A percentile compares a stretch with the other conserved stretches of the same genome.
These are phyloP conservation scores for Mylabris phalerata DNA, from an alignment of 1,140 invertebrate species.

Conservation along the genomic window DNA sequence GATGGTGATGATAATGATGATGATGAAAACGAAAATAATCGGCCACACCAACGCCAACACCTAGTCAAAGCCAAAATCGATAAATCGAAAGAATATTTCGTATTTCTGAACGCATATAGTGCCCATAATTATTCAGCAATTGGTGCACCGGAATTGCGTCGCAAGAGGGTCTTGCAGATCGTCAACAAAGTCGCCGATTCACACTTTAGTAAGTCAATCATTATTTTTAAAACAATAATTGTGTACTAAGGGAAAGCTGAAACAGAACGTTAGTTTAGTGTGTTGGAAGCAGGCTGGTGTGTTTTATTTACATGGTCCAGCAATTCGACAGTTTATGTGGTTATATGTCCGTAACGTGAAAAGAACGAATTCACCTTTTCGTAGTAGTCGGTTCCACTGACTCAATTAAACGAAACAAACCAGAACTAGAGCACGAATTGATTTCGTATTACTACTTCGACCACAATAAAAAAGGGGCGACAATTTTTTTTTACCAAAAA, in stretches of 20 bases:
- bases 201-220: slow-evolving; percentile 19
- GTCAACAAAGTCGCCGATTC: slow-evolving; percentile 15
- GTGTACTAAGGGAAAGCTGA: no score
- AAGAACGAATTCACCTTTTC: neutral
- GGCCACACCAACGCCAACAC: neutral
- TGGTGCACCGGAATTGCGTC: slow-evolving; percentile 26
- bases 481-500: no score
- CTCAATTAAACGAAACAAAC: no score
- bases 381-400: no score
- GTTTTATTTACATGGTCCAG: slow-evolving; percentile 6
- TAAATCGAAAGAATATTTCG: slow-evolving; percentile 31
- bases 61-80: slow-evolving; percentile 35
- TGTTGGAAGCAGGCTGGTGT: neutral
- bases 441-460: no score
- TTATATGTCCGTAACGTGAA: neutral
- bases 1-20: slow-evolving; percentile 1
- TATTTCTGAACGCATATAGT: slow-evolving; percentile 34
- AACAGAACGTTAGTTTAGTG: no score
- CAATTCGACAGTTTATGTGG: slow-evolving; percentile 4
- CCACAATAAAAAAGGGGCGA: no score
- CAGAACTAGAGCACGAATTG: no score
- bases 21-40: no score
- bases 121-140: slow-evolving; percentile 29
- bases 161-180: slow-evolving; percentile 10
- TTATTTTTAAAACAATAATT: no score